Evolutionary conservation across 2,797 vertebrate species (phyloP).

Genomic region (Falco cherrug): DNA sequence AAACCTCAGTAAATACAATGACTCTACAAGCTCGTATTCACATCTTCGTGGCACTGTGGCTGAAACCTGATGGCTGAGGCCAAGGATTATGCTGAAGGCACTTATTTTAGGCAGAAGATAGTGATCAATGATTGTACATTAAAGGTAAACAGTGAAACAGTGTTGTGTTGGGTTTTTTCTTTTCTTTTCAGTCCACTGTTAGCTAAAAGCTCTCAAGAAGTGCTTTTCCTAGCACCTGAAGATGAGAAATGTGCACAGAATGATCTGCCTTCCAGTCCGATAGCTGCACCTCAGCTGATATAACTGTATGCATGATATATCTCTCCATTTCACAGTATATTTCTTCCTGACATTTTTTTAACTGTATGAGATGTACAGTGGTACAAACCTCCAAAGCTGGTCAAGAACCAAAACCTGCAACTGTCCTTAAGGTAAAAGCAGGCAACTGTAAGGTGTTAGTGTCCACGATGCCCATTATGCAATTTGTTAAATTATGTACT

Average conservation of each 20-base stretch:
- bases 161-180: not conserved
- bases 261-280: not conserved
- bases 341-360: not conserved
- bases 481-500: not conserved
- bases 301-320: not conserved
- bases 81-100: not conserved
- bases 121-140: not conserved
- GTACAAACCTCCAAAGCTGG: not conserved
- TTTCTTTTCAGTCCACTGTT: not conserved
- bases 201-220: not conserved
- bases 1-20: not conserved
- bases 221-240: not conserved
- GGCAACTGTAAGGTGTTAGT: not conserved
- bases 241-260: not conserved
- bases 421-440: not conserved
- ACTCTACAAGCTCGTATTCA: not conserved
- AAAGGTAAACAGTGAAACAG: not conserved
- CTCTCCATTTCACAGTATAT: not conserved
- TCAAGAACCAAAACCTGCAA: not conserved
- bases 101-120: not conserved
- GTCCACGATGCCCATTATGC: not conserved
- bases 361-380: not conserved
- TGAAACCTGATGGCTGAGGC: not conserved
- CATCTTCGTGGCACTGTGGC: not conserved
- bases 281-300: not conserved